These are phyloP conservation scores for Trichogramma pretiosum DNA, from an alignment of 1,140 invertebrate species.

Conservation along the genomic window DNA sequence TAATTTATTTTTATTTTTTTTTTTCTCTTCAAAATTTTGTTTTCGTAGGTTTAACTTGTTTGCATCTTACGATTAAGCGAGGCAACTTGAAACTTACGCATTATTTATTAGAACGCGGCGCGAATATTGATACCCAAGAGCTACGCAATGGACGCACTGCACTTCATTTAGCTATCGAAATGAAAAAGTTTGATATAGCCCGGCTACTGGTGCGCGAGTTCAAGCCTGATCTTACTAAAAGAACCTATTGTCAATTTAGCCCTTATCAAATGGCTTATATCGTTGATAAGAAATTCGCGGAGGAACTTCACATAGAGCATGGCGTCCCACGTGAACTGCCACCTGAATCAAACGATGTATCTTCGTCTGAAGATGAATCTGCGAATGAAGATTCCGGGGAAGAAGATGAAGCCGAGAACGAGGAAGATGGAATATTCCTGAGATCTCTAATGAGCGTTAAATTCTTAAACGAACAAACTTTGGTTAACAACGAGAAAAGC, in stretches of 20 bases:
- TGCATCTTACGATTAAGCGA: background rate
- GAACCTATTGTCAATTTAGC: background rate
- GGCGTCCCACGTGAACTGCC: background rate
- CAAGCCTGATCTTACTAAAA: background rate
- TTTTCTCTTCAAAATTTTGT: no score
- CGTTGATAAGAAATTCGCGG: background rate
- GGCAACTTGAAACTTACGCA: slow-evolving; percentile 2
- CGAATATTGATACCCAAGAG: slow-evolving; percentile 67
- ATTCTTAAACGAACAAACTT: no score
- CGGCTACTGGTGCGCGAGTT: background rate
- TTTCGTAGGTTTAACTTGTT: slow-evolving; percentile 14
- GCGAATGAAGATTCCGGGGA: background rate
- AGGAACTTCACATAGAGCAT: background rate
- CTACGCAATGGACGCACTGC: slow-evolving; percentile 66
- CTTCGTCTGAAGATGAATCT: background rate
- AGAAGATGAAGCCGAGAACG: no score
- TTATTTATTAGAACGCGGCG: slow-evolving; percentile 50
- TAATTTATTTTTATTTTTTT: background rate
- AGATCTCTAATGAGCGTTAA: no score
- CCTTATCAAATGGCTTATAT: slow-evolving; percentile 7
- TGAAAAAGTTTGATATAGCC: slow-evolving; percentile 17
- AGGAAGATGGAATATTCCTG: no score
- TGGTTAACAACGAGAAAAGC: no score
- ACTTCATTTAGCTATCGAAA: slow-evolving; percentile 67
- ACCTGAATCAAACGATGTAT: background rate